phyloP scores from a whole-genome alignment of 2,888 invertebrate genomes.

The Gymnoscelis rufifasciata region DNA sequence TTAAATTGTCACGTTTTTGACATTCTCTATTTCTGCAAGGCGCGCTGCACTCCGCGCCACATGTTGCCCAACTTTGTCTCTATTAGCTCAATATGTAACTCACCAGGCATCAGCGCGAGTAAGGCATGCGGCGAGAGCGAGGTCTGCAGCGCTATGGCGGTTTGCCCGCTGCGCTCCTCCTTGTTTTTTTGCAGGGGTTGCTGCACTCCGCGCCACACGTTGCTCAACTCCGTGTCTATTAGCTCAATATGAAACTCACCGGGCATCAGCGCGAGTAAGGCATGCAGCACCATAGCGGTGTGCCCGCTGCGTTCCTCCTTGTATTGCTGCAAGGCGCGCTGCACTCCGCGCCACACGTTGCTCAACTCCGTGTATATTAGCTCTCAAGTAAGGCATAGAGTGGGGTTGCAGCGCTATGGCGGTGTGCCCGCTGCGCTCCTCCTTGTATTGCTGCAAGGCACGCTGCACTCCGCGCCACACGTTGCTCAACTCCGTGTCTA shows the following conservation, averaged over 20 bases:
- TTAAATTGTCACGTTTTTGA: too few relatives aligned
- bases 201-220: slow-evolving; percentile 85
- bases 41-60: slow-evolving; percentile 86
- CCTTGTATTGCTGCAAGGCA: slow-evolving; percentile 87
- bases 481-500: slow-evolving; percentile 82
- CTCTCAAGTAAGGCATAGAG: slow-evolving; percentile 56
- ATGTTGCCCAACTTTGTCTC: slow-evolving; percentile 81
- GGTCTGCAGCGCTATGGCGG: slow-evolving; percentile 89
- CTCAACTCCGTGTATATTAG: slow-evolving; percentile 80
- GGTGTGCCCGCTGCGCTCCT: slow-evolving; percentile 94
- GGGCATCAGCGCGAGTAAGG: slow-evolving; percentile 81
- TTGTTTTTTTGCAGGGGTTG: slow-evolving; percentile 88
- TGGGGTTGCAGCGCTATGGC: slow-evolving; percentile 89
- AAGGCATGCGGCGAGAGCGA: slow-evolving; percentile 70
- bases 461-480: slow-evolving; percentile 86
- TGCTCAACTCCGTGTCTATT: slow-evolving; percentile 77
- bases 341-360: slow-evolving; percentile 84
- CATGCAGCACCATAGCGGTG: slow-evolving; percentile 82
- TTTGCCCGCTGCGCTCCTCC: slow-evolving; percentile 93
- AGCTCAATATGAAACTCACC: slow-evolving; percentile 38
- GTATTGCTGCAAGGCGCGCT: slow-evolving; percentile 87
- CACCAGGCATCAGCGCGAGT: too few relatives aligned
- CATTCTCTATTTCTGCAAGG: slow-evolving; percentile 88
- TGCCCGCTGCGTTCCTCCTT: slow-evolving; percentile 93
- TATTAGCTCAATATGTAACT: too few relatives aligned